A percentile compares a stretch with the other conserved stretches of the same genome.
Conservation (phyloP, 1,140 invertebrate genomes). For the Calosoma granatense region DNA sequence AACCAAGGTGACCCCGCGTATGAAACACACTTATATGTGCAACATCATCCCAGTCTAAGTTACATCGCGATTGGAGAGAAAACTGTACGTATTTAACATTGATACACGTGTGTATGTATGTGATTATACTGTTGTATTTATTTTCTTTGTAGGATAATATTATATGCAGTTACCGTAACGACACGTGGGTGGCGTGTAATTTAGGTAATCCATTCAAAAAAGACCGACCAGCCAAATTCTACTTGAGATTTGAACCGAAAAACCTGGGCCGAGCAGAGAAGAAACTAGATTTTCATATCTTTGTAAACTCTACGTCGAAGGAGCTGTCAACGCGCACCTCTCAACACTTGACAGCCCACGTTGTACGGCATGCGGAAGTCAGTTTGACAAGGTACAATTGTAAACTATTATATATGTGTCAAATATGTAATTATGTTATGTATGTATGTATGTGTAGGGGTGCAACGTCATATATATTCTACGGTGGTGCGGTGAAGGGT, state of each 20-base stretch:
- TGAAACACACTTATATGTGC: slow-evolving; percentile 72
- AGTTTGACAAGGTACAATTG: slow-evolving; percentile 69
- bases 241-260: slow-evolving; percentile 70
- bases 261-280: slow-evolving; percentile 51
- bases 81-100: slow-evolving; percentile 18
- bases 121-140: not conserved
- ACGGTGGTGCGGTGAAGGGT: slow-evolving; percentile 71
- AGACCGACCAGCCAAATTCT: slow-evolving; percentile 46
- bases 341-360: slow-evolving; percentile 46
- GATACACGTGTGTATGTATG: not conserved
- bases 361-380: slow-evolving; percentile 74
- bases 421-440: not conserved
- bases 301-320: slow-evolving; percentile 80
- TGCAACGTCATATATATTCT: slow-evolving; percentile 60
- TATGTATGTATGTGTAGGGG: slow-evolving; percentile 19
- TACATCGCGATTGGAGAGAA: slow-evolving; percentile 55
- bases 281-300: slow-evolving; percentile 58
- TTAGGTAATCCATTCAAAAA: slow-evolving; percentile 83
- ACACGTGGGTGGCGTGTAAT: slow-evolving; percentile 64
- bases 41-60: slow-evolving; percentile 64
- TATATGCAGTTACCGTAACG: slow-evolving; percentile 61
- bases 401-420: slow-evolving; percentile 17
- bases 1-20: slow-evolving; percentile 87
- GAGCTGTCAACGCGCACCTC: slow-evolving; percentile 48
- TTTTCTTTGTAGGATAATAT: slow-evolving; percentile 27